Base-by-base conservation (phyloP, 2,888 invertebrate genomes). In the Dexiosoma caninum region DNA sequence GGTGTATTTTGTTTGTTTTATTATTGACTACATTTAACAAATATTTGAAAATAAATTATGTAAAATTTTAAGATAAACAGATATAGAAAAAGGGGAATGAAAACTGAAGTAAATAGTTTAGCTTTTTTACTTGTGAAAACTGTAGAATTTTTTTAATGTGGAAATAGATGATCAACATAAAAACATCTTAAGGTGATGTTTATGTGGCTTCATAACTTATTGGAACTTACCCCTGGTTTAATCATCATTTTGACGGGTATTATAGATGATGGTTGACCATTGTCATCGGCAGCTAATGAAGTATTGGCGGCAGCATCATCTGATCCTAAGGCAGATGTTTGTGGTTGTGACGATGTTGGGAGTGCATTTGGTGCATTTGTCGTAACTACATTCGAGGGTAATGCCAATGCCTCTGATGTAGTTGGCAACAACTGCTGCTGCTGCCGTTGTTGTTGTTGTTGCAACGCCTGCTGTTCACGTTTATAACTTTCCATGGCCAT, bases 161-260 rank as follows among this genome's bases (percentile, higher is more conserved):
- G 30, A 62, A 62, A 49, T 60, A 49, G 21, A 67, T 76, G 67
- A 53, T 60, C n/a, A 60, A 60, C 44, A 53, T 51, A 74, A 59
- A 66, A 64, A 46, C 37, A 27, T 30, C 19, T 67, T 19, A 66
- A 60, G 21, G 6, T 27, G 6, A 27, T 27, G 27, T 5, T 27
- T 5, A n/a, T n/a, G n/a, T n/a, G 3, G 27, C 27, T 5, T 5
- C 6, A 27, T 27, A 27, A 27, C 4, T 9, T 42, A 51, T 57
- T 27, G 32, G 40, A 81, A 89, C 90, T 88, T 88, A 90, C 90
- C 90, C 90, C 90, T 82, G 90, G 90, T 79, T 90, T 90, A 60
- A 89, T 90, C 90, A 90, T 90, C 90, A 90, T 90, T 85, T 90
- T 89, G 37, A 88, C 86, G 66, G 89, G 89, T 81, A 87, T 80